These are phyloP conservation scores for Uropetala carovei DNA, from an alignment of 2,888 invertebrate species.

Conservation along the genomic window DNA sequence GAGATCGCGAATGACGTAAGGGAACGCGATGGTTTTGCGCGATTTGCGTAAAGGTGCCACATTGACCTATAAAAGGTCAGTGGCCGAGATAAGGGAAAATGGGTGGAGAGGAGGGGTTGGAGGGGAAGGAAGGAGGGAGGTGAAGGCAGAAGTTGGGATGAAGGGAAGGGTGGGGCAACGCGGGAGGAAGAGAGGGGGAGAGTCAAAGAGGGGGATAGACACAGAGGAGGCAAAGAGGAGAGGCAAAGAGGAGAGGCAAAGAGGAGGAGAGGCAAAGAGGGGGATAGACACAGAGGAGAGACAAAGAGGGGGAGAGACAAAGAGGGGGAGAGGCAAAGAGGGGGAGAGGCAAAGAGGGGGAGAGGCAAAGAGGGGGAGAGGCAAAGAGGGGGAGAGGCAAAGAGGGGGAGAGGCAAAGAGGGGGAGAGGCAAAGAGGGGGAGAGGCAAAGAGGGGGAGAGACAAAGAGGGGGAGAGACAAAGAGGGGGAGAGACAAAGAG, in stretches of 20 bases:
- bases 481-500: neutral
- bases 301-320: no score
- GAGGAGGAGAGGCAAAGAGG: no score
- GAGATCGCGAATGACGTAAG: neutral
- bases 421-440: no score
- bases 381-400: no score
- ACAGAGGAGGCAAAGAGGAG: neutral
- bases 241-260: no score
- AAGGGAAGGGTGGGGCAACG: neutral
- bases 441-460: neutral
- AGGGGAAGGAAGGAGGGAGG: neutral
- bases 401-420: no score
- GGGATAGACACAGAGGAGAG: no score
- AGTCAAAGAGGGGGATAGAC: neutral
- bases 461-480: neutral
- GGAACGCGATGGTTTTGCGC: neutral
- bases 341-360: neutral
- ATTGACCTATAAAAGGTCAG: neutral
- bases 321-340: neutral
- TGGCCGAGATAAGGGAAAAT: neutral
- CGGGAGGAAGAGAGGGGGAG: neutral
- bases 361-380: no score
- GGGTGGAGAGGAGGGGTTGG: neutral
- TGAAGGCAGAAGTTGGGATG: neutral
- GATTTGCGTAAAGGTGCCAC: neutral